Percentiles rank a stretch among this genome's conserved stretches.
Conservation (phyloP, 2,797 vertebrate genomes). For the Astyanax mexicanus region DNA sequence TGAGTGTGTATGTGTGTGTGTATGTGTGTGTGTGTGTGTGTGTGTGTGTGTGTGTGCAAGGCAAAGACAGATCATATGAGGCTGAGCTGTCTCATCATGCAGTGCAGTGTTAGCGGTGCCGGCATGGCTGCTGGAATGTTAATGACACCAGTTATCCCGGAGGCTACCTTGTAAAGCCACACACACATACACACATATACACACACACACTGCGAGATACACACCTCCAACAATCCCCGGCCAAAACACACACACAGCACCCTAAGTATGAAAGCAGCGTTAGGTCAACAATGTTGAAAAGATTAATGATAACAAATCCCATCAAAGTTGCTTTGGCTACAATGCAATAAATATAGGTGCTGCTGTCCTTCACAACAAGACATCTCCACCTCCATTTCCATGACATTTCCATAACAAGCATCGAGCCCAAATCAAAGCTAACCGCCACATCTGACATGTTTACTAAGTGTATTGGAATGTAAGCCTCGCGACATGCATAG, state of each 20-base stretch:
- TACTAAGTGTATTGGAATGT: not conserved
- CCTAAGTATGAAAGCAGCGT: slow-evolving; percentile 40
- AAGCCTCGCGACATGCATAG: not conserved
- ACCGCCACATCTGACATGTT: slow-evolving; percentile 1
- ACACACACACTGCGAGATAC: too few species aligned
- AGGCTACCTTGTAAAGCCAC: slow-evolving; percentile 60
- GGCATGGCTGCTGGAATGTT: slow-evolving; percentile 78
- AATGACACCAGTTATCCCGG: slow-evolving; percentile 68
- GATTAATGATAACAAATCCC: slow-evolving; percentile 27
- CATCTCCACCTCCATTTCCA: not conserved
- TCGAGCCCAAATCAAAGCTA: not conserved
- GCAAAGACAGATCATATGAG: slow-evolving; percentile 35
- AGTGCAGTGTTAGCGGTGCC: slow-evolving; percentile 66
- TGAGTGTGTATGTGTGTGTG: not conserved
- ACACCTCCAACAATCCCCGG: slow-evolving; percentile 63
- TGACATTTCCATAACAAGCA: slow-evolving; percentile 4
- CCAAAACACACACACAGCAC: slow-evolving; percentile 73
- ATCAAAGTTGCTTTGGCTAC: slow-evolving; percentile 34
- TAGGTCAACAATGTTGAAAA: slow-evolving; percentile 41
- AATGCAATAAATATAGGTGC: not conserved
- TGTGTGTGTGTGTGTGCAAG: slow-evolving; percentile 11
- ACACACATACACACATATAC: slow-evolving; percentile 45
- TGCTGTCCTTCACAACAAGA: not conserved
- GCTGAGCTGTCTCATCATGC: slow-evolving; percentile 74
- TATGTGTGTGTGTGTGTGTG: not conserved